Evolutionary conservation across 2,797 vertebrate genomes (phyloP).

Genomic region (Phaenicophaeus curvirostris): DNA sequence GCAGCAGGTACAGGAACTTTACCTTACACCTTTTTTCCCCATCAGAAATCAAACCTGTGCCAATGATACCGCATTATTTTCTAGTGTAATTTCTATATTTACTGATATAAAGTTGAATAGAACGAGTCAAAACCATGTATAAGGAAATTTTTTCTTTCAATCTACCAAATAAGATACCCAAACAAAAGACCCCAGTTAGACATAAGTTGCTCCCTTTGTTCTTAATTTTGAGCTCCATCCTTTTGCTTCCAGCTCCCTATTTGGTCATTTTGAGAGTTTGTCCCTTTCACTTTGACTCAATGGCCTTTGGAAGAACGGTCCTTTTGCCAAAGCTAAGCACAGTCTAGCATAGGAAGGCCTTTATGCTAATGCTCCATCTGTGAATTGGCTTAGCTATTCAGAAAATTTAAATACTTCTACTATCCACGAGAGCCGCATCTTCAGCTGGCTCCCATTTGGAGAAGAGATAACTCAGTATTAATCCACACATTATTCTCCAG

Average conservation of each 20-base stretch:
- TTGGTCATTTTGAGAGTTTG: not conserved
- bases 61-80: not conserved
- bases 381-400: not conserved
- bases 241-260: not conserved
- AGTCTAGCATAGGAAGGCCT: not conserved
- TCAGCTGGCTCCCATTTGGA: not conserved
- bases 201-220: not conserved
- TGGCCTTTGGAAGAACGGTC: not conserved
- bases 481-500: not conserved
- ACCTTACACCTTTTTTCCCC: not conserved
- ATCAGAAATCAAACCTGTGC: not conserved
- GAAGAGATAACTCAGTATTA: not conserved
- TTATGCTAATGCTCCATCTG: slow-evolving; percentile 16
- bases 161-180: not conserved
- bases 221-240: not conserved
- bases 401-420: not conserved
- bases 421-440: not conserved
- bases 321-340: not conserved
- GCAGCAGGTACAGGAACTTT: not conserved
- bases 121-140: not conserved
- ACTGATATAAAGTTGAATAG: not conserved
- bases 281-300: not conserved
- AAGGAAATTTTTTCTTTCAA: not conserved
- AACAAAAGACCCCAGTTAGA: not conserved
- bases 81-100: not conserved